Percentiles rank a stretch among this genome's conserved stretches.
Conservation (phyloP, 2,113 vertebrate species). For the Tichodroma muraria region DNA sequence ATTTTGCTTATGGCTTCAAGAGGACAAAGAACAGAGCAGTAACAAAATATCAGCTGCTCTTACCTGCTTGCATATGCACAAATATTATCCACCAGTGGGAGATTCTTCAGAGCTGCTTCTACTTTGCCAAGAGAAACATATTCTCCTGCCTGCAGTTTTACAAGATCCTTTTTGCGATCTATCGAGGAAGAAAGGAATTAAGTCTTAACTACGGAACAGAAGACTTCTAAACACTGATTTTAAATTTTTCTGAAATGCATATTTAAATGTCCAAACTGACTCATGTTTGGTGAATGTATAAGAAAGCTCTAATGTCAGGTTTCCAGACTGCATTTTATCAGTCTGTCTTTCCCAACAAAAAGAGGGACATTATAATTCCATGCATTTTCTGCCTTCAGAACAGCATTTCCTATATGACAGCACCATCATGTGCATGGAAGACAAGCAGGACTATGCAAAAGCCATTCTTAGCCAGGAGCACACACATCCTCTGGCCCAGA, state of each 20-base stretch:
- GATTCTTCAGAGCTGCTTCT: conserved; percentile 91
- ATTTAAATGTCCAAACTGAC: not conserved
- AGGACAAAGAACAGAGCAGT: not conserved
- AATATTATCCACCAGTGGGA: conserved; percentile 91
- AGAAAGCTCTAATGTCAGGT: not conserved
- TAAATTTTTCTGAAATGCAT: not conserved
- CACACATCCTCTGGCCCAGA: not conserved
- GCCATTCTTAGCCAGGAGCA: not conserved
- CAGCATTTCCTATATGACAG: not conserved
- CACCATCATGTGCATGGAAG: not conserved
- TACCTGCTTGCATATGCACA: conserved; percentile 96
- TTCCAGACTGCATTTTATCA: not conserved
- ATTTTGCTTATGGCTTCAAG: not conserved
- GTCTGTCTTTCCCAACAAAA: not conserved
- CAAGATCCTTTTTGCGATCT: conserved; percentile 98
- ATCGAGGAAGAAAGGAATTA: not conserved
- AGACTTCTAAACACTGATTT: not conserved
- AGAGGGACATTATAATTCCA: not conserved
- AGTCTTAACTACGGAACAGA: not conserved
- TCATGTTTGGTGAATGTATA: not conserved
- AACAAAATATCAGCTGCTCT: not conserved
- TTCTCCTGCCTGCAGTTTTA: conserved; percentile 94
- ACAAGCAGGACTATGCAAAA: not conserved
- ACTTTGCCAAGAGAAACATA: conserved; percentile 97
- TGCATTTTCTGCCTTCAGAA: not conserved